Percentiles rank a stretch among this genome's conserved stretches.
Evolutionary conservation across 2,888 invertebrate genomes (phyloP).

Genomic region (Marasmarcha lunaedactyla): DNA sequence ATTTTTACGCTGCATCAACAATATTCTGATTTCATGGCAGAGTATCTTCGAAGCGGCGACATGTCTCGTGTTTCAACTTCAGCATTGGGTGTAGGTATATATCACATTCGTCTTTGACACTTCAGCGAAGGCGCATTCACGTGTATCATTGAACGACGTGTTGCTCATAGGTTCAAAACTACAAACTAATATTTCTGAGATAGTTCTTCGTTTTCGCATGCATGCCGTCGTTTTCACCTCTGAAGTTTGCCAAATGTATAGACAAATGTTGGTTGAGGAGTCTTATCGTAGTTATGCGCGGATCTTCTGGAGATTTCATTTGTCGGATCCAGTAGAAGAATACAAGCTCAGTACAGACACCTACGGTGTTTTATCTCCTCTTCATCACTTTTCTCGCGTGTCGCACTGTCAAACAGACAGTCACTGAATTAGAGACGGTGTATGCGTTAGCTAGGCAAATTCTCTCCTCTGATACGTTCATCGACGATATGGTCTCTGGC

Average conservation of each 20-base stretch:
- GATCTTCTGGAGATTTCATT: slow-evolving; percentile 9
- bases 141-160: slow-evolving; percentile 7
- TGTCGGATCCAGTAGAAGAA: slow-evolving; percentile 8
- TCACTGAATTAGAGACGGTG: slow-evolving; percentile 7
- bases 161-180: slow-evolving; percentile 9
- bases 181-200: slow-evolving; percentile 10
- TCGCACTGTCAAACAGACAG: slow-evolving; percentile 12
- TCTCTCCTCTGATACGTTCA: background rate
- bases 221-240: slow-evolving; percentile 12
- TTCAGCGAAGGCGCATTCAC: slow-evolving; percentile 5
- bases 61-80: slow-evolving; percentile 5
- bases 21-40: slow-evolving; percentile 11
- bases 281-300: slow-evolving; percentile 10
- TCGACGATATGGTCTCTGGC: background rate
- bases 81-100: slow-evolving; percentile 3
- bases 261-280: slow-evolving; percentile 9
- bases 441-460: slow-evolving; percentile 6
- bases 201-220: slow-evolving; percentile 12
- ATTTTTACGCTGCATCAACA: slow-evolving; percentile 6
- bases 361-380: slow-evolving; percentile 10
- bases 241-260: slow-evolving; percentile 12
- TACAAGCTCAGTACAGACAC: slow-evolving; percentile 11
- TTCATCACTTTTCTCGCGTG: slow-evolving; percentile 11
- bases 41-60: slow-evolving; percentile 8
- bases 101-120: slow-evolving; percentile 12